These are phyloP conservation scores for Halictus quadricinctus DNA, from an alignment of 2,888 invertebrate genomes.

Conservation along the genomic window DNA sequence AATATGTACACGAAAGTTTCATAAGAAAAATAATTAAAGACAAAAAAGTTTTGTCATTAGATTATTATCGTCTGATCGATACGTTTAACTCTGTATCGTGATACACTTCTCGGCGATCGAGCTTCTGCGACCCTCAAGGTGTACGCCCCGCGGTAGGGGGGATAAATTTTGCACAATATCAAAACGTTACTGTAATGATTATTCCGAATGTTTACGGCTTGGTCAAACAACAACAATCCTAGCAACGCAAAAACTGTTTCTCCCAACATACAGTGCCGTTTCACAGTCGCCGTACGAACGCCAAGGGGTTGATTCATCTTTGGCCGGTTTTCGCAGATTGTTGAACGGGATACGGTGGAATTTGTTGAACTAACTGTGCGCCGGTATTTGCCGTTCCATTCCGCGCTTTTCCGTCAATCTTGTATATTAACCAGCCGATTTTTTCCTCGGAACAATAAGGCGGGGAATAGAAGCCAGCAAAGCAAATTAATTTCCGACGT, in stretches of 20 bases:
- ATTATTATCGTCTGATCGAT: no score
- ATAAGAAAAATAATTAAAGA: no score
- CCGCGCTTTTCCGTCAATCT: conserved; percentile 6
- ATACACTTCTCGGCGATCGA: no score
- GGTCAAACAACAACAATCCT: no score
- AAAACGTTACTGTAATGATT: no score
- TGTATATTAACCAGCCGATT: neutral
- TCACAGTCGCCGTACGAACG: neutral
- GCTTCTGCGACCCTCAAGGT: no score
- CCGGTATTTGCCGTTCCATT: conserved; percentile 7
- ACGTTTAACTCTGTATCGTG: no score
- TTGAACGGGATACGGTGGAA: conserved; percentile 1
- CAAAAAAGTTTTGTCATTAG: no score
- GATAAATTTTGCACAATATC: no score
- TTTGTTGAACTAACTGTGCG: conserved; percentile 3
- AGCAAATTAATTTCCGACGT: conserved; percentile 53
- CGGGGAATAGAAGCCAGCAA: conserved; percentile 32
- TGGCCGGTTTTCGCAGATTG: neutral
- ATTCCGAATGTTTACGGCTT: no score
- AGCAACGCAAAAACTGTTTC: neutral
- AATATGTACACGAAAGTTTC: no score
- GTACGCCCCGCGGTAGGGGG: no score
- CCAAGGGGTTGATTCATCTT: neutral
- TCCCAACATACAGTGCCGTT: neutral
- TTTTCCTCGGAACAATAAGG: conserved; percentile 12